phyloP scores from a whole-genome alignment of 2,113 vertebrate species.

The Melanocharis versteri region DNA sequence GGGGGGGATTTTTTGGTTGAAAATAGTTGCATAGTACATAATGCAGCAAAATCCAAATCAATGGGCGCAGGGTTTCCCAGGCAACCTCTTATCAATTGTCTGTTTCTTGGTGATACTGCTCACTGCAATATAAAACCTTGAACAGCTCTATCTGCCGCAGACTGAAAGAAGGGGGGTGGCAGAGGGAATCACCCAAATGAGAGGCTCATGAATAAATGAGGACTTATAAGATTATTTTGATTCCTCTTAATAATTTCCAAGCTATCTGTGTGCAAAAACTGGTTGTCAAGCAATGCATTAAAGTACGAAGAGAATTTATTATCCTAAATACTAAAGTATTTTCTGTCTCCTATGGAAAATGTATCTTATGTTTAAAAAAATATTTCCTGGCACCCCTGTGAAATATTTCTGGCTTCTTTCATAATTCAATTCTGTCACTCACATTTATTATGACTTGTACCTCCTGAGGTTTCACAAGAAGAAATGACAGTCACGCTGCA shows the following conservation, averaged over 20 bases:
- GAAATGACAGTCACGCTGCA: background rate
- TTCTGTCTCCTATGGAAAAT: background rate
- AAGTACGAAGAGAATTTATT: background rate
- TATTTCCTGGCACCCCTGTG: background rate
- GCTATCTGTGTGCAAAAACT: background rate
- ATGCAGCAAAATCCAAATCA: constrained; percentile 49
- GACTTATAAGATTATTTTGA: background rate
- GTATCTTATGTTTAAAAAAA: background rate
- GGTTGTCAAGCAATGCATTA: background rate
- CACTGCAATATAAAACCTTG: background rate
- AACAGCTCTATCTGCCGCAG: background rate
- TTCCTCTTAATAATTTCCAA: background rate
- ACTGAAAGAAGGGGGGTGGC: background rate
- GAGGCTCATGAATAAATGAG: background rate
- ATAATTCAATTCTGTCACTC: background rate
- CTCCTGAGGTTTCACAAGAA: background rate
- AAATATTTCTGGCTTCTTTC: background rate
- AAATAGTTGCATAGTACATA: background rate
- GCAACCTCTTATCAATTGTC: constrained; percentile 25
- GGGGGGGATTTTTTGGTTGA: background rate
- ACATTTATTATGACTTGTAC: background rate
- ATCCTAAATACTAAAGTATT: background rate
- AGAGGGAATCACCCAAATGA: background rate
- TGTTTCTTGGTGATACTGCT: background rate
- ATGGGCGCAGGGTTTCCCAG: constrained; percentile 49